Percentiles rank a stretch among this genome's conserved stretches.
These are phyloP conservation scores for Rhodophaea formosa DNA, from an alignment of 2,888 invertebrate species.

Conservation along the genomic window DNA sequence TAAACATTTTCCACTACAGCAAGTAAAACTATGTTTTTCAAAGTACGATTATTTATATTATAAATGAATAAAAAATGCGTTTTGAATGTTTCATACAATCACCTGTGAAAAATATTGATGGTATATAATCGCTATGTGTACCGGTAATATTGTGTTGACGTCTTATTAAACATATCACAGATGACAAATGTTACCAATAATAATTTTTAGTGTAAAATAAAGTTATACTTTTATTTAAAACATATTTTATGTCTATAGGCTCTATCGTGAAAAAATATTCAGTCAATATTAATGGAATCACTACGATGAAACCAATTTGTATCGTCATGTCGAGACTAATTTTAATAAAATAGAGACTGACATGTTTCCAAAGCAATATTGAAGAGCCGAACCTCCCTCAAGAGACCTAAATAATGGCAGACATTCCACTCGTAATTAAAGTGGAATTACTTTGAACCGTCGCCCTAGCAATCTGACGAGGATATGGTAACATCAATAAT, in stretches of 20 bases:
- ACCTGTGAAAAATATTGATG: no score
- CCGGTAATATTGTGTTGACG: no score
- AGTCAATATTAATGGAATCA: neutral
- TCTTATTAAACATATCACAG: no score
- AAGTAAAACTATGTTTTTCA: no score
- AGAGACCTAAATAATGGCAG: conserved; percentile 29
- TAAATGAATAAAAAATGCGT: no score
- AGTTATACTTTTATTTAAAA: no score
- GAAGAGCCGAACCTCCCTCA: neutral
- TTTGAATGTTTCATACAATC: no score
- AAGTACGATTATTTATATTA: no score
- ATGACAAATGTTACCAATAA: no score
- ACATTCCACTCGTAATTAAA: conserved; percentile 36
- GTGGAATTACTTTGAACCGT: conserved; percentile 36
- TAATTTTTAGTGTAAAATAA: no score
- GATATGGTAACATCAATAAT: conserved; percentile 44
- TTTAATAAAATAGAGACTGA: neutral
- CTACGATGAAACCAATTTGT: neutral
- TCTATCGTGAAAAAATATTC: neutral
- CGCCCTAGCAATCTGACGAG: conserved; percentile 34
- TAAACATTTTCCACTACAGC: no score
- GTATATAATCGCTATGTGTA: no score
- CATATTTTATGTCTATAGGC: neutral
- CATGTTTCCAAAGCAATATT: neutral
- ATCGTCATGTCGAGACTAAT: neutral